Evolutionary conservation across 2,797 vertebrate genomes (phyloP).

Genomic region (Halcyon chelicuti): DNA sequence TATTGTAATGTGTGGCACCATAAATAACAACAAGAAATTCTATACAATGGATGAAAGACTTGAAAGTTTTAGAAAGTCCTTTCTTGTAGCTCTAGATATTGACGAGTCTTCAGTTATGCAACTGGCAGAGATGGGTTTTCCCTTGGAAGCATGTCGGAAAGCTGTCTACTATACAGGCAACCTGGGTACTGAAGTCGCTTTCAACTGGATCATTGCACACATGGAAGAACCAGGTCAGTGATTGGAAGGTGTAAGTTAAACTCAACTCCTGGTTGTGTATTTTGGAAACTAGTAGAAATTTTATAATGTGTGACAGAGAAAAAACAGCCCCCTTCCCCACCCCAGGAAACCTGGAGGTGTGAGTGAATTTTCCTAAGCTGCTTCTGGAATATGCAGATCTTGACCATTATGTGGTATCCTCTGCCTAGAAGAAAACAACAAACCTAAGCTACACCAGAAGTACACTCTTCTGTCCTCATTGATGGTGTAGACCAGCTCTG

Average conservation of each 20-base stretch:
- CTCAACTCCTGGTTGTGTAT: neutral
- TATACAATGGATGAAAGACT: neutral
- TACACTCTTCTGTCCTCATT: neutral
- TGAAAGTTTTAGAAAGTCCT: conserved; percentile 17
- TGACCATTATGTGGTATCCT: neutral
- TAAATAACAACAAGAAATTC: neutral
- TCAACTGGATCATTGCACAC: conserved; percentile 99
- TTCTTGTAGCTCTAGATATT: conserved; percentile 90
- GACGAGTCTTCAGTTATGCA: conserved; percentile 97
- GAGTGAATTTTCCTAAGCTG: conserved; percentile 20
- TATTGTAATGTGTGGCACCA: neutral
- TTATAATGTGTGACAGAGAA: conserved; percentile 6
- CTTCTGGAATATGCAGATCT: neutral
- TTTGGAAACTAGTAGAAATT: conserved; percentile 19
- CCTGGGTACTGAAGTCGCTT: conserved; percentile 96
- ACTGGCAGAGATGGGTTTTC: conserved; percentile 98
- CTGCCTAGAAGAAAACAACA: conserved; percentile 20
- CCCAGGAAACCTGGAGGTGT: conserved; percentile 7
- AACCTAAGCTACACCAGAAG: neutral
- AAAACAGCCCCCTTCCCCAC: neutral
- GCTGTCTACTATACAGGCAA: conserved; percentile 98
- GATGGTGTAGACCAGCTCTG: conserved; percentile 42
- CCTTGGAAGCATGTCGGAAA: conserved; percentile 95
- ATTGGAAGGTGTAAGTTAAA: neutral
- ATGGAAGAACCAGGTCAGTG: conserved; percentile 97